Evolutionary conservation across 2,797 vertebrate species (phyloP).

Genomic region (Chloroceryle amazona): DNA sequence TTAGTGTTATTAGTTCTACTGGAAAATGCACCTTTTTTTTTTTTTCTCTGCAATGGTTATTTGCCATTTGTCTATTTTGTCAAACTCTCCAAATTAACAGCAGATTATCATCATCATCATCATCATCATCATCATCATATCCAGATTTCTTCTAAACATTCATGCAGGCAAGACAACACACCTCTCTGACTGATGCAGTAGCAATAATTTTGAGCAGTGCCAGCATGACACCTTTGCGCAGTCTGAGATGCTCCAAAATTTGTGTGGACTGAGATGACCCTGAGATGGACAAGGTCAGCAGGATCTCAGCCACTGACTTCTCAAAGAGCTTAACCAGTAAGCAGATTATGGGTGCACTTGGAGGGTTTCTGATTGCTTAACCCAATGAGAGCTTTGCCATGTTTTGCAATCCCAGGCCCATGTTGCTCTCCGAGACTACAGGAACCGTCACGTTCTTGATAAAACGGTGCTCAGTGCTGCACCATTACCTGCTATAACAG

Average conservation of each 20-base stretch:
- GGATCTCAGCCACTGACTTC: background rate
- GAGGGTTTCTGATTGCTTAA: constrained; percentile 41
- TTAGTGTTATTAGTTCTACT: background rate
- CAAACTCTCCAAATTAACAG: background rate
- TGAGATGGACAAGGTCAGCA: background rate
- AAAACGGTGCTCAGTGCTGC: fast-evolving
- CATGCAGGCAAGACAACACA: background rate
- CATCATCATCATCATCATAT: no score
- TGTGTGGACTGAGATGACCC: background rate
- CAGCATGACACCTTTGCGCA: fast-evolving
- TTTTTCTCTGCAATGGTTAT: background rate
- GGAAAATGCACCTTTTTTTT: background rate
- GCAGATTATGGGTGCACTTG: constrained; percentile 12
- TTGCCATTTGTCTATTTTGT: background rate
- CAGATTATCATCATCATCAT: background rate
- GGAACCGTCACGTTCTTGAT: background rate
- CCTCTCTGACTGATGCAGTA: background rate
- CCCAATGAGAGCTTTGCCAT: background rate
- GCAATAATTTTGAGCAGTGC: background rate
- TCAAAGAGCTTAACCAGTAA: constrained; percentile 59
- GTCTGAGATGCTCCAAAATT: background rate
- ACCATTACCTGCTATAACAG: background rate
- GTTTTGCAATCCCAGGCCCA: background rate
- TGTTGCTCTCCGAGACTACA: background rate
- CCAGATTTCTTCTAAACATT: background rate